Evolutionary conservation across 2,797 vertebrate genomes (phyloP).

Genomic region (Rhadinocentrus ornatus): DNA sequence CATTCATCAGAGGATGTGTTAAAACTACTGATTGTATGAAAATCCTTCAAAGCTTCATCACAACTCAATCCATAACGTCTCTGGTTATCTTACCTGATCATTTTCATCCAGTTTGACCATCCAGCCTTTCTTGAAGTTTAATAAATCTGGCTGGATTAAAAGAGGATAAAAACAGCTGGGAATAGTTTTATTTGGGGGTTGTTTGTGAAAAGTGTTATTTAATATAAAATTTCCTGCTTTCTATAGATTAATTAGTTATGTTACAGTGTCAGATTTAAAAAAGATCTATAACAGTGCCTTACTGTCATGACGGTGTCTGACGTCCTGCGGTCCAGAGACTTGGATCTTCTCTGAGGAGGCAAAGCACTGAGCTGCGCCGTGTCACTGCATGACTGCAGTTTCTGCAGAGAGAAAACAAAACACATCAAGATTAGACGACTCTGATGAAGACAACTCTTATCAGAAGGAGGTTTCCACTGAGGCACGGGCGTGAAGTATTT

Average conservation of each 20-base stretch:
- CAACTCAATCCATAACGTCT: too few species aligned
- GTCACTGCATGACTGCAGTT: conserved; percentile 58
- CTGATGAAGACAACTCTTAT: neutral
- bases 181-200: neutral
- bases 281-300: conserved; percentile 13
- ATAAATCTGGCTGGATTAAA: conserved; percentile 78
- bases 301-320: conserved; percentile 71
- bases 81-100: conserved; percentile 63
- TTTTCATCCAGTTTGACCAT: conserved; percentile 73
- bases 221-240: too few species aligned
- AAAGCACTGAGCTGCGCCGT: conserved; percentile 12
- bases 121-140: conserved; percentile 84
- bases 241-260: too few species aligned
- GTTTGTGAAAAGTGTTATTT: too few species aligned
- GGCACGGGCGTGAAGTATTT: conserved; percentile 23
- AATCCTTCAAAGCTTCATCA: neutral
- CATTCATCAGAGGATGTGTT: neutral
- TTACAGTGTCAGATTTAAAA: too few species aligned
- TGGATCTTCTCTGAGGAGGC: conserved; percentile 58
- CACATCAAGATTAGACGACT: neutral
- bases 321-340: conserved; percentile 71
- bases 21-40: neutral
- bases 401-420: conserved; percentile 39
- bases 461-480: conserved; percentile 2
- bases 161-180: conserved; percentile 7